A percentile compares a stretch with the other conserved stretches of the same genome.
Conservation (phyloP, 2,888 invertebrate genomes). For the Arctia plantaginis region DNA sequence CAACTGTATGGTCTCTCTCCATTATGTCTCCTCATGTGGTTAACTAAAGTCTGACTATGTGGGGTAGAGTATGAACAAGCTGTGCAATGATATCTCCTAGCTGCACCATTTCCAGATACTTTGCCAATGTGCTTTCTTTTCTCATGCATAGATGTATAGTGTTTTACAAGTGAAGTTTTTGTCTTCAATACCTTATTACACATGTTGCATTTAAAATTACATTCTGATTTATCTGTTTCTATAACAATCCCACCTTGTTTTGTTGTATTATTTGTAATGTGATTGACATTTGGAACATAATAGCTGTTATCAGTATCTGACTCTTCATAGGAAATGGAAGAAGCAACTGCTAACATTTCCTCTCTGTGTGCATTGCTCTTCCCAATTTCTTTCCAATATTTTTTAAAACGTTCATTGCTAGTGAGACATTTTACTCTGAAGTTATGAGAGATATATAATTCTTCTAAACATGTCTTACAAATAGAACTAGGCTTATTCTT, state of each 20-base stretch:
- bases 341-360: conserved; percentile 23
- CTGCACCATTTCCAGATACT: conserved; percentile 74
- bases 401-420: conserved; percentile 64
- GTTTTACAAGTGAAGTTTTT: conserved; percentile 68
- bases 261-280: conserved; percentile 11
- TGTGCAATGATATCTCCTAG: conserved; percentile 76
- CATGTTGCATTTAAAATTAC: conserved; percentile 58
- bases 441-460: conserved; percentile 64
- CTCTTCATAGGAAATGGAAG: conserved; percentile 31
- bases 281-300: conserved; percentile 21
- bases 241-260: conserved; percentile 11
- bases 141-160: conserved; percentile 74
- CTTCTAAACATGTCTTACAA: conserved; percentile 66
- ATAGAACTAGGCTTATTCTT: conserved; percentile 65
- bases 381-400: conserved; percentile 40
- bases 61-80: conserved; percentile 77
- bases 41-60: conserved; percentile 80
- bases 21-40: conserved; percentile 79
- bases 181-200: conserved; percentile 73
- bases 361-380: conserved; percentile 21
- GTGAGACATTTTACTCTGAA: conserved; percentile 72
- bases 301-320: conserved; percentile 25
- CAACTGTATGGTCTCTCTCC: conserved; percentile 79
- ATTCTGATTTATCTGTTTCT: not conserved
- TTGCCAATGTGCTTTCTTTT: conserved; percentile 71